These are phyloP conservation scores for Piscicola geometra DNA, from an alignment of 2,888 invertebrate species.

Conservation along the genomic window DNA sequence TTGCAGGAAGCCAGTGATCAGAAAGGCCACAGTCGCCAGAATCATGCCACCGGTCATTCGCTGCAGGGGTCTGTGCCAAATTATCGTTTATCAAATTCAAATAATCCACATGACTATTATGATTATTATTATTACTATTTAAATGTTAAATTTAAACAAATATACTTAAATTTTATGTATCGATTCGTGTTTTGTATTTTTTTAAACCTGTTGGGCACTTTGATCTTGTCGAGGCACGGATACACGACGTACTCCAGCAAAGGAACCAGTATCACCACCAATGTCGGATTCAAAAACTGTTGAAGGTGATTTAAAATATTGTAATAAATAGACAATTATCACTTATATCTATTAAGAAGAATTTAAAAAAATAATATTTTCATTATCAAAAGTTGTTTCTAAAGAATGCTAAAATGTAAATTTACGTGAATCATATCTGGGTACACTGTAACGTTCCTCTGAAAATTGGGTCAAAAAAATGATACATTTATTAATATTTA, in stretches of 20 bases:
- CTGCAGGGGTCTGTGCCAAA: conserved; percentile 70
- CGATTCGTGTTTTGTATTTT: no score
- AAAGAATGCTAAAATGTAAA: neutral
- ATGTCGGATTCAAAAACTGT: conserved; percentile 45
- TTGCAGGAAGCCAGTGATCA: conserved; percentile 80
- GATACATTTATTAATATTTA: neutral
- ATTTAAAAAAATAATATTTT: neutral
- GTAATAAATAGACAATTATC: neutral
- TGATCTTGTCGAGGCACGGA: conserved; percentile 45
- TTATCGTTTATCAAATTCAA: no score
- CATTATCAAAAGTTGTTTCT: no score
- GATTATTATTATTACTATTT: no score
- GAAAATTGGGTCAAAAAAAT: neutral
- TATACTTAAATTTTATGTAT: neutral
- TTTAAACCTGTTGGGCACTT: conserved; percentile 42
- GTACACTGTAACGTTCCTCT: conserved; percentile 40
- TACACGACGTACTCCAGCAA: conserved; percentile 45
- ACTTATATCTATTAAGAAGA: neutral
- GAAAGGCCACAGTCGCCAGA: conserved; percentile 76
- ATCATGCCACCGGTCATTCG: conserved; percentile 82
- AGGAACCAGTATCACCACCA: conserved; percentile 46
- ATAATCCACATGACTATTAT: no score
- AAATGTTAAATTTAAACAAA: neutral
- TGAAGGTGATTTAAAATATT: neutral
- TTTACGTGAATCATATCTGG: conserved; percentile 45